These are phyloP conservation scores for Stenchaetothrips biformis DNA, from an alignment of 2,888 invertebrate species.

Conservation along the genomic window DNA sequence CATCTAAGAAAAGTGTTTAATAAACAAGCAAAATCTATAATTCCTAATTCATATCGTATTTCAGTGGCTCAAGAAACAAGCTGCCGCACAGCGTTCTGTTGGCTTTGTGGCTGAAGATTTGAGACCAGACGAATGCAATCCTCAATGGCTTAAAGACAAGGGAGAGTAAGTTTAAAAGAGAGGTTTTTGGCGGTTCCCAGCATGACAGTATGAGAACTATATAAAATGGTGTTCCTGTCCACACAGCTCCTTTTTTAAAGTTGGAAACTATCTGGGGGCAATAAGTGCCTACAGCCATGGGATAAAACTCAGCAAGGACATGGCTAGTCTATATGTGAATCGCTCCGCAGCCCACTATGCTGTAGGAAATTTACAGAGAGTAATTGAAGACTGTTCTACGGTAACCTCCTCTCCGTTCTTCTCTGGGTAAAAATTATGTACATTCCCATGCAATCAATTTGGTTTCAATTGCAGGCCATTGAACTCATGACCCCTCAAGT, in stretches of 20 bases:
- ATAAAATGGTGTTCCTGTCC: slow-evolving; percentile 25
- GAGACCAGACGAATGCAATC: slow-evolving; percentile 74
- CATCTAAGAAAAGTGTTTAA: no score
- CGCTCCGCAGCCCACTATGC: slow-evolving; percentile 76
- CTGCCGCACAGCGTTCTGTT: slow-evolving; percentile 60
- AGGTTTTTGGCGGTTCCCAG: background rate
- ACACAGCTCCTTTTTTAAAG: slow-evolving; percentile 63
- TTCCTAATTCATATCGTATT: slow-evolving; percentile 27
- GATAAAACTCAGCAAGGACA: slow-evolving; percentile 64
- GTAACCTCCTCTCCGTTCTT: slow-evolving; percentile 42
- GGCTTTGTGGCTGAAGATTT: slow-evolving; percentile 70
- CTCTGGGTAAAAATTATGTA: background rate
- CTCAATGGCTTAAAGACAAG: slow-evolving; percentile 74
- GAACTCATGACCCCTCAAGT: slow-evolving; percentile 70
- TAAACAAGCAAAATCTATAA: background rate
- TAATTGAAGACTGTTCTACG: slow-evolving; percentile 55
- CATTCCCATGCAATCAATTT: background rate
- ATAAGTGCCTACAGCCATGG: slow-evolving; percentile 78
- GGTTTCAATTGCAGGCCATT: slow-evolving; percentile 52
- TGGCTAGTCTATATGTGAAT: slow-evolving; percentile 68
- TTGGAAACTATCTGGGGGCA: slow-evolving; percentile 71
- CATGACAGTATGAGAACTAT: background rate
- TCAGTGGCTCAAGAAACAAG: slow-evolving; percentile 72
- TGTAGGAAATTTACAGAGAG: slow-evolving; percentile 68
- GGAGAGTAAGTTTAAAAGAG: slow-evolving; percentile 56